phyloP scores from a whole-genome alignment of 1,140 invertebrate species.

The Bathynomus jamesi region DNA sequence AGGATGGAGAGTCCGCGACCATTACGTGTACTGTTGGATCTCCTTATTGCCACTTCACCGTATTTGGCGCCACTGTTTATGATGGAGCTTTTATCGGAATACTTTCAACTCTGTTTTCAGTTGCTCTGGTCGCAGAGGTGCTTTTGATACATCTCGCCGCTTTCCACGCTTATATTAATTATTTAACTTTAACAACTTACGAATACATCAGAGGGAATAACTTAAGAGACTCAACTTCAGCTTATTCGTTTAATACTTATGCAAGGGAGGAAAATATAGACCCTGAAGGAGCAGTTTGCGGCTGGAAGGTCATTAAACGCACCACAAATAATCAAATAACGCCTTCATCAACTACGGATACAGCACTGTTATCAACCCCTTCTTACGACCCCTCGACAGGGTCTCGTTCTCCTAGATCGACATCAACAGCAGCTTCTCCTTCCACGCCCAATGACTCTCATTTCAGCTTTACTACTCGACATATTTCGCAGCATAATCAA shows the following conservation, averaged over 20 bases:
- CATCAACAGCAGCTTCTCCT: conserved; percentile 21
- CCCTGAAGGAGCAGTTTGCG: conserved; percentile 31
- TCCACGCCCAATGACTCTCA: conserved; percentile 21
- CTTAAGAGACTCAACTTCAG: conserved; percentile 27
- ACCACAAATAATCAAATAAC: conserved; percentile 33
- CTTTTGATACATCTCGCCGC: conserved; percentile 78
- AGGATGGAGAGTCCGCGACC: conserved; percentile 21
- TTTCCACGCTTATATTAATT: conserved; percentile 80
- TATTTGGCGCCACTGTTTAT: conserved; percentile 39
- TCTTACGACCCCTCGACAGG: conserved; percentile 31
- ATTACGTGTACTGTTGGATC: conserved; percentile 32
- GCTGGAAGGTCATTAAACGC: conserved; percentile 23
- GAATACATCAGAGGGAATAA: conserved; percentile 55
- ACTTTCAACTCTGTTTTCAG: conserved; percentile 43
- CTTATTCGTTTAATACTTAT: conserved; percentile 28
- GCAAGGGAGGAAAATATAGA: conserved; percentile 19
- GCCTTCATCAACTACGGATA: conserved; percentile 35
- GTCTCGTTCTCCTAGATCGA: conserved; percentile 38
- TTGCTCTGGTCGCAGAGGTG: conserved; percentile 65
- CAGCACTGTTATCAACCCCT: conserved; percentile 40
- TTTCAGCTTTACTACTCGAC: conserved; percentile 5
- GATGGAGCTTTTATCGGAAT: conserved; percentile 43
- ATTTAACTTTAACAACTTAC: conserved; percentile 77
- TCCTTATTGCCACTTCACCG: conserved; percentile 33
- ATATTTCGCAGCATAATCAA: conserved; percentile 7